Base-by-base conservation (phyloP, 2,797 vertebrate species). In the Choloepus didactylus region DNA sequence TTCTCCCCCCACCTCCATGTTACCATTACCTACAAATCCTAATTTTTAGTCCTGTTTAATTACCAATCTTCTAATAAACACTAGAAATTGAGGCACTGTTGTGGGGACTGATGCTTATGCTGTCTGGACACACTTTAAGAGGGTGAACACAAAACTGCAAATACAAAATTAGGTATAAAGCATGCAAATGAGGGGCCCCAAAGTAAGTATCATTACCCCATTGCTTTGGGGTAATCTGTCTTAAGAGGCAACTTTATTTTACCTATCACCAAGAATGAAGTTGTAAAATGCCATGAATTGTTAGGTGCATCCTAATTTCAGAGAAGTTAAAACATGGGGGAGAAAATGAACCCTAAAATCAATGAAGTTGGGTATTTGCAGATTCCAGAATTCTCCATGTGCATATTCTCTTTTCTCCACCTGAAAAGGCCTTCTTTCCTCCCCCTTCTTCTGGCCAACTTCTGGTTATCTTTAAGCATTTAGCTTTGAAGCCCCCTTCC, bases 91-190 rank as follows among this genome's bases (percentile, higher is more conserved):
- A 59, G 44, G 16, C 21, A 76, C 38, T 9, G 69, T 49, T 75
- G 9, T 19, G 27, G 67, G 38, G 21, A 27, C n/a, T 60, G 59
- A 85, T 49, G 66, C 38, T 66, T 49, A 60, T 82, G 67, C 35
- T 3, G 49, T 81, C 85, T 75, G 2, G 15, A 81, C 29, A 23
- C n/a, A 21, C 64, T 75, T 75, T 66, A 66, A 85, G 59, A 95
- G 25, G 54, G 5, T 69, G 29, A 77, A 87, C 27, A 80, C 60
- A 85, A 87, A 95, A 81, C 56, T 59, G 49, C 54, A 92, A 76
- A 80, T 62, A 85, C 35, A 81, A 72, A 86, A 64, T 89, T 62
- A 69, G 59, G 35, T 51, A 51, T 51, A 77, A 85, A n/a, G 29
- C 38, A 31, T 23, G 69, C 41, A 62, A 86, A 64, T 12, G 15